Conservation (phyloP, 2,113 vertebrate species). For the Pelobates fuscus region DNA sequence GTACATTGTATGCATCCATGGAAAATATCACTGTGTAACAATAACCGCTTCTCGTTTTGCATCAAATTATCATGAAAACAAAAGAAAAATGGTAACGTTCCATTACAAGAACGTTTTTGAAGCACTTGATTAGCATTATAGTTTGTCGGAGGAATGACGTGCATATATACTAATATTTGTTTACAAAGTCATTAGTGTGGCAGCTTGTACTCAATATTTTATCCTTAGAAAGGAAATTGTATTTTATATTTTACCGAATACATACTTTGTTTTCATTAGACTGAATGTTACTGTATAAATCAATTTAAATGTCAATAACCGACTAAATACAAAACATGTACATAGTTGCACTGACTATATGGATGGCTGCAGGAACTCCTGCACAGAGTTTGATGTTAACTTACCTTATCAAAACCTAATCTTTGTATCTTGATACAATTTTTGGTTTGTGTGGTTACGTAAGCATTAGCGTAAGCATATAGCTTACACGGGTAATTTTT, state of each 20-base stretch:
- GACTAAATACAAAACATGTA: constrained; percentile 18
- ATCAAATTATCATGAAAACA: not conserved
- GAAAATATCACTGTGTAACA: not conserved
- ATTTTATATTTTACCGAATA: constrained; percentile 9
- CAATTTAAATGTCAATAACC: constrained; percentile 24
- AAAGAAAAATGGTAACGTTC: not conserved
- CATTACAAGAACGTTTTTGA: too few species aligned
- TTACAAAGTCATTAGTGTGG: constrained; percentile 14
- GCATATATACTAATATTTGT: constrained; percentile 9
- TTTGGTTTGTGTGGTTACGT: not conserved
- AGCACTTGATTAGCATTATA: not conserved
- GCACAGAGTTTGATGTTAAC: not conserved
- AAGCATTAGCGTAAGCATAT: not conserved
- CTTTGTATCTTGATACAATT: constrained; percentile 10
- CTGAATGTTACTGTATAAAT: constrained; percentile 7
- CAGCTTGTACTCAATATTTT: constrained; percentile 26
- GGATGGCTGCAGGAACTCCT: not conserved
- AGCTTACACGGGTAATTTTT: not conserved
- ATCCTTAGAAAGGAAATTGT: not conserved
- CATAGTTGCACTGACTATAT: constrained; percentile 29
- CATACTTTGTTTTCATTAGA: not conserved
- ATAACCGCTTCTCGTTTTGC: not conserved
- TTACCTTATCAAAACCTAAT: not conserved
- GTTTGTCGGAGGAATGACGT: not conserved
- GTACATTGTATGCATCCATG: not conserved